Percentiles rank a stretch among this genome's conserved stretches.
These are phyloP conservation scores for Glomeris maerens DNA, from an alignment of 1,140 invertebrate species.

Conservation along the genomic window DNA sequence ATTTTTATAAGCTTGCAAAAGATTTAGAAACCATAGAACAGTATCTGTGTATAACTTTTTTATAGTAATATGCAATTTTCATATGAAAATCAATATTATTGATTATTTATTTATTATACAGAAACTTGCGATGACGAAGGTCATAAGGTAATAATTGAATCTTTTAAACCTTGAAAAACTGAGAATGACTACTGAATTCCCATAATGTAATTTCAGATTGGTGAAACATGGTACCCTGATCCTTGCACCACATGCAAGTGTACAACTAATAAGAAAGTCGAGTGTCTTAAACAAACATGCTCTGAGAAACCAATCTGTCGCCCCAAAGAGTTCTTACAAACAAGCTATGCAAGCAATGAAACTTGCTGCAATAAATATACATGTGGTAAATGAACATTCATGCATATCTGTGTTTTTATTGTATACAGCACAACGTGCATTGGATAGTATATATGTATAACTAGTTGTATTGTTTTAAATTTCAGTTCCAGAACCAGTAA, in stretches of 20 bases:
- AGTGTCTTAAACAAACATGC: slow-evolving; percentile 16
- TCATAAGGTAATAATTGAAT: slow-evolving; percentile 34
- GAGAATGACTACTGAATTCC: not conserved
- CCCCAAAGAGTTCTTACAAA: slow-evolving; percentile 13
- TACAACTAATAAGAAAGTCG: slow-evolving; percentile 23
- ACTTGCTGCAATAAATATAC: slow-evolving; percentile 23
- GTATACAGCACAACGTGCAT: not conserved
- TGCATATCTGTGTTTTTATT: not conserved
- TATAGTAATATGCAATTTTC: not conserved
- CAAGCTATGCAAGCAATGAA: slow-evolving; percentile 11
- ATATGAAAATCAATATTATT: slow-evolving; percentile 1
- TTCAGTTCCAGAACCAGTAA: not conserved
- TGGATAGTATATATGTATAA: not conserved
- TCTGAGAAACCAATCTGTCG: slow-evolving; percentile 16
- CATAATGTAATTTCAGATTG: slow-evolving; percentile 24
- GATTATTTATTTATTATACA: slow-evolving; percentile 9
- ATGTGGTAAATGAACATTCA: slow-evolving; percentile 3
- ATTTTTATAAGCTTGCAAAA: too few species aligned
- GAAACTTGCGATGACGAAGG: slow-evolving; percentile 48
- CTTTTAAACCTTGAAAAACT: not conserved
- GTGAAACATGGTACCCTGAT: slow-evolving; percentile 45
- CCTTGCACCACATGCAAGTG: slow-evolving; percentile 63
- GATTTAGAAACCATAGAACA: too few species aligned
- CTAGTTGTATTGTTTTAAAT: not conserved
- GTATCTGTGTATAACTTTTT: not conserved